These are phyloP conservation scores for Parauchenoglanis ngamensis DNA, from an alignment of 2,797 vertebrate genomes.

Conservation along the genomic window DNA sequence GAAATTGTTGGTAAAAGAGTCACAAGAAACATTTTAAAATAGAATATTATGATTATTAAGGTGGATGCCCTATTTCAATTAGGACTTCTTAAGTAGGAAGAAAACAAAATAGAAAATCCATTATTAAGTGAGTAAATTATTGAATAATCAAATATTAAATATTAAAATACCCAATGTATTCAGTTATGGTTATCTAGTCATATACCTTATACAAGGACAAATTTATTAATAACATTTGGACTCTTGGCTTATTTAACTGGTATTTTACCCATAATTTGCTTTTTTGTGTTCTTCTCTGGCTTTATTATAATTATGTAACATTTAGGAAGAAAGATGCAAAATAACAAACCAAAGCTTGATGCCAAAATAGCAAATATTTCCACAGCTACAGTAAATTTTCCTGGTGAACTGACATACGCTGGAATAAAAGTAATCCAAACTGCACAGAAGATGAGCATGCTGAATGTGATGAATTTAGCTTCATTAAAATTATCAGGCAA, in stretches of 20 bases:
- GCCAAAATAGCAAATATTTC: too few relatives aligned
- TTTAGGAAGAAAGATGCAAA: too few relatives aligned
- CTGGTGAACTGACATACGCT: too few relatives aligned
- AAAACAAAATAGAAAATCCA: background rate
- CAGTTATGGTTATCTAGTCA: background rate
- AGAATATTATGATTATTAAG: background rate
- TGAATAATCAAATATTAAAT: background rate
- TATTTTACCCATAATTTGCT: conserved; percentile 54
- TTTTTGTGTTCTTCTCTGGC: background rate
- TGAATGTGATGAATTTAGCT: too few relatives aligned
- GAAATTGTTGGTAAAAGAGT: too few relatives aligned
- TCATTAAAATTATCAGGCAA: too few relatives aligned
- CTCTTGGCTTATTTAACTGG: background rate
- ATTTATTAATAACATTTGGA: background rate
- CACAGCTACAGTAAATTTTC: too few relatives aligned
- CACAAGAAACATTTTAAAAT: background rate
- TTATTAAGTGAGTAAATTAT: background rate
- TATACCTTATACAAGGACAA: background rate
- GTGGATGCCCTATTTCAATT: background rate
- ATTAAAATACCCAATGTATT: background rate
- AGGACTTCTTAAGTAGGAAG: background rate
- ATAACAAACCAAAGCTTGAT: too few relatives aligned
- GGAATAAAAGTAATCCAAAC: too few relatives aligned
- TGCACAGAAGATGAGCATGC: too few relatives aligned
- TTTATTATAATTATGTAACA: too few relatives aligned